Base-by-base conservation (phyloP, 2,113 vertebrate genomes). In the Typhlomys cinereus region DNA sequence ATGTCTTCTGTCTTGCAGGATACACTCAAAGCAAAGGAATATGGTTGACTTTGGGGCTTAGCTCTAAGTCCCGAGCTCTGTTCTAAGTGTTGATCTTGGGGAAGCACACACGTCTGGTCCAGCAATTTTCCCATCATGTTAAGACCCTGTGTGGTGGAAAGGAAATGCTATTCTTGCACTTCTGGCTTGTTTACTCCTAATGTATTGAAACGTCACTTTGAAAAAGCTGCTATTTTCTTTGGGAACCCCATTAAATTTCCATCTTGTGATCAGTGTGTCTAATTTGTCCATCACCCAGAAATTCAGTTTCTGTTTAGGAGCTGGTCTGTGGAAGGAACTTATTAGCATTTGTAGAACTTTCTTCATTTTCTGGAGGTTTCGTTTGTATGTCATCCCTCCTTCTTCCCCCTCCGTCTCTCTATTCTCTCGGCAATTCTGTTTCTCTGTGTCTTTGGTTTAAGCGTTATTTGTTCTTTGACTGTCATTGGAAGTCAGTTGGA, bases 141-240 rank as follows among this genome's bases (percentile, higher is more conserved):
- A 94, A 96, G 44, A n/a, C 73, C 67, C 50, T 87, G 57, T 89
- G 50, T 67, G 91, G 90, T 93, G 90, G 69, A 90, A 92, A 44
- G 50, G 75, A 80, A 95, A 90, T 86, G 80, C 78, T 95, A 76
- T 80, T 48, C 85, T 64, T 21, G 73, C 66, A 74, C 64, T 50
- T 88, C 70, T 96, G 81, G 88, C 83, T 91, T 95, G 85, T 93
- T 95, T 95, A 89, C n/a, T 73, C 67, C 54, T 85, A 93, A 71
- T 48, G 82, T 82, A 91, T 95, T 78, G 91, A 94, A 96, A 93
- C 85, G n/a, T 76, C 88, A 88, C 79, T 73, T 86, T 93, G 62
- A 54, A 75, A 89, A 88, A 82, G 44, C 20, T 84, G 39, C 31
- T 80, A 64, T 46, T n/a, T n/a, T 71, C 69, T 75, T 85, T 82